phyloP scores from a whole-genome alignment of 2,888 invertebrate species.

The Autographa pulchrina region DNA sequence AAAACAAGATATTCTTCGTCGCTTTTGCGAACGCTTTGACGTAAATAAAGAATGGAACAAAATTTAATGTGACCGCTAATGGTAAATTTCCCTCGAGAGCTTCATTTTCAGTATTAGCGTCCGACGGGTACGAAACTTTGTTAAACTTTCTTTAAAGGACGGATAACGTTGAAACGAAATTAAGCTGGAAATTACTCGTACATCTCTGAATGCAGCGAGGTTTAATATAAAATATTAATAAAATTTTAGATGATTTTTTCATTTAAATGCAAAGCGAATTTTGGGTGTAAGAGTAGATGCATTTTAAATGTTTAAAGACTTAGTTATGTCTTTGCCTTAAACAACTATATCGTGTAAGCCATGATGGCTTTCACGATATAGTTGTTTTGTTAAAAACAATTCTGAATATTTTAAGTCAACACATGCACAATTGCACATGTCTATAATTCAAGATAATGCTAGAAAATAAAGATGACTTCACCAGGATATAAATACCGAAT shows the following conservation, averaged over 20 bases:
- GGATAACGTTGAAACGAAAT: slow-evolving; percentile 65
- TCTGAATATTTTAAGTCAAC: not conserved
- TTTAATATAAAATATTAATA: slow-evolving; percentile 18
- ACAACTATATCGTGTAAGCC: too few species aligned
- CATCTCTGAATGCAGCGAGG: slow-evolving; percentile 23
- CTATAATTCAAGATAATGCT: not conserved
- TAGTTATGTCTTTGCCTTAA: too few species aligned
- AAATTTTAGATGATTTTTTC: slow-evolving; percentile 25
- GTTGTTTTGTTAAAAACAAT: not conserved
- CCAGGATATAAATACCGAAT: slow-evolving; percentile 25
- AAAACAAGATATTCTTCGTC: slow-evolving; percentile 56
- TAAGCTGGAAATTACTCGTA: slow-evolving; percentile 48
- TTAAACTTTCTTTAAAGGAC: slow-evolving; percentile 64
- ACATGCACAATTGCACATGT: not conserved
- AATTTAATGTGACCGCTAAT: slow-evolving; percentile 83
- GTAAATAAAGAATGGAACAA: slow-evolving; percentile 77
- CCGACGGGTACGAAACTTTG: slow-evolving; percentile 69
- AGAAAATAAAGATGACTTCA: slow-evolving; percentile 23
- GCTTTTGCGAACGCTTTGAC: slow-evolving; percentile 57
- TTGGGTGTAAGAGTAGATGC: too few species aligned
- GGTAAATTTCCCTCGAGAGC: slow-evolving; percentile 82
- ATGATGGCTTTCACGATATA: too few species aligned
- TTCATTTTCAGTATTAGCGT: slow-evolving; percentile 76
- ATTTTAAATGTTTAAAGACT: too few species aligned
- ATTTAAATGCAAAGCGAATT: slow-evolving; percentile 6